Evolutionary conservation across 2,797 vertebrate species (phyloP), one percentile per base, ranked within the genome.

Genomic region (Alcedo atthis): DNA sequence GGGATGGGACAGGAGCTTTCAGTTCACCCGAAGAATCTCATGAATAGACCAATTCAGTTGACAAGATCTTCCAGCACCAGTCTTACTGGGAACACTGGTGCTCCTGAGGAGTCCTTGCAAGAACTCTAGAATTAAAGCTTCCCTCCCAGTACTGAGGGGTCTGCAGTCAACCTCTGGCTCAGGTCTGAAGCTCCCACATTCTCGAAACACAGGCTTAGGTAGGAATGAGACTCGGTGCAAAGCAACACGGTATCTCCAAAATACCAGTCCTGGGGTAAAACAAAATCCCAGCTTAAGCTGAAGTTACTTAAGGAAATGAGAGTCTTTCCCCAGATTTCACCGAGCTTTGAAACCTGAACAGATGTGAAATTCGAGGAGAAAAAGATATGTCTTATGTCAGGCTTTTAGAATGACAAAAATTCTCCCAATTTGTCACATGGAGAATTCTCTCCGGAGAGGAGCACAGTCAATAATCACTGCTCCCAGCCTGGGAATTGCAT

Each of bases 171-270:
- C 24, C 24, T 14, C 48, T 12, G 76, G 37, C 59, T 26, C 54
- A 8, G 33, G 63, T 54, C 40, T 15, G 62, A 35, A 57, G 32
- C 26, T 8, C 8, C 54, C 14, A 14, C 16, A 0, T 2, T 4
- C 42, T 4, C 12, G 2, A 16, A 16, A 17, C 0, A 25, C 0
- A 11, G 22, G 9, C 4, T 73, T 12, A 11, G 22, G 51, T 8
- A 42, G 53, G 85, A 58, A 30, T 0, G 2, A 49, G 55, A 10
- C 28, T 6, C 4, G 2, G 37, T 3, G 32, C 24, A 32, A 49
- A 82, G n/a, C 25, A 5, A 6, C 12, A 0, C 8, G 0, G 2
- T 0, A 9, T 4, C 25, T 19, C 45, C 42, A 24, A 15, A 66
- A 49, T 1, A 2, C 12, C 57, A 1, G 1, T 28, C 10, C 70